Conservation (phyloP, 2,113 vertebrate genomes). For the Antechinus stuartii region DNA sequence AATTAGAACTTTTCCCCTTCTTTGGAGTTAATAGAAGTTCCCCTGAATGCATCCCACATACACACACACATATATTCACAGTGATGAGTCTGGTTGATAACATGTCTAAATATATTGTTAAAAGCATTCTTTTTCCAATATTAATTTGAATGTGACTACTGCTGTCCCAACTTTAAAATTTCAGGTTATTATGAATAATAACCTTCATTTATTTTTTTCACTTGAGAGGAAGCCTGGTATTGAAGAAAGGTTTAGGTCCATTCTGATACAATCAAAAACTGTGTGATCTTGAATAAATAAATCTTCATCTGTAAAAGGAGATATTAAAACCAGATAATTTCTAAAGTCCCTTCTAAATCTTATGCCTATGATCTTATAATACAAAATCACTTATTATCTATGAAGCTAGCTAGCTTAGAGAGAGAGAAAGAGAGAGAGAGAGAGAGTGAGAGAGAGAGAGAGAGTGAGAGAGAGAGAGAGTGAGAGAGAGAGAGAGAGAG, state of each 20-base stretch:
- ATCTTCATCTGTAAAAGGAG: neutral
- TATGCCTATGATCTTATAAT: neutral
- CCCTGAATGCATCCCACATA: fast-evolving
- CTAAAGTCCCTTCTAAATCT: neutral
- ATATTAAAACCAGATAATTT: neutral
- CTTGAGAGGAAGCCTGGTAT: neutral
- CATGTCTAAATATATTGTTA: neutral
- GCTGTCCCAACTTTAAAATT: neutral
- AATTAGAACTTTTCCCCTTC: neutral
- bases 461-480: neutral
- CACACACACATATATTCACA: neutral
- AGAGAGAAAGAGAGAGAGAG: neutral
- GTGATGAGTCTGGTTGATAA: neutral
- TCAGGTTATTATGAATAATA: neutral
- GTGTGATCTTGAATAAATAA: neutral
- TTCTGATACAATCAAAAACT: neutral
- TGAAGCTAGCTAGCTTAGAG: neutral
- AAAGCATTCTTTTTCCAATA: neutral
- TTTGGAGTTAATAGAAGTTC: neutral
- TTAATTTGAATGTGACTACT: neutral
- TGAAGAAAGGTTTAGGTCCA: neutral
- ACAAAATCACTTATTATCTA: neutral
- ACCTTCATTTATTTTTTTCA: neutral
- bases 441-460: neutral
- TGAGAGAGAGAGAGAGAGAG: neutral